Conservation (phyloP, 2,797 vertebrate genomes). For the Poecile montanus region DNA sequence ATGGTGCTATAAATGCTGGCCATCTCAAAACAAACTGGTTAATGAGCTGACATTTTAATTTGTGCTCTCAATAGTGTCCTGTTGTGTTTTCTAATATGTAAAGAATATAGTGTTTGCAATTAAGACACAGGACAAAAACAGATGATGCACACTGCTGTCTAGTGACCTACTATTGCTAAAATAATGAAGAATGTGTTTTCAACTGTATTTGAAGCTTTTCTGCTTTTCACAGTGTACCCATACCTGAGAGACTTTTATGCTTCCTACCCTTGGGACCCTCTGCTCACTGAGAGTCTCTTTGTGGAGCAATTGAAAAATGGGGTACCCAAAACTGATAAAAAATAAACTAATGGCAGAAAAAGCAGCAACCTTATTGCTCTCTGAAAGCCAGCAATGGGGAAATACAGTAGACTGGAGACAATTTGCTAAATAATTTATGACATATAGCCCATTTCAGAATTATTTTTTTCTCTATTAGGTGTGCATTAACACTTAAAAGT, state of each 20-base stretch:
- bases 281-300: not conserved
- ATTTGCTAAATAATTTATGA: not conserved
- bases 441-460: not conserved
- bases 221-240: not conserved
- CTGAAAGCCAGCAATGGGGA: not conserved
- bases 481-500: not conserved
- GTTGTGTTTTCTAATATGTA: not conserved
- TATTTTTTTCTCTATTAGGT: not conserved
- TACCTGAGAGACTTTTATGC: not conserved
- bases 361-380: not conserved
- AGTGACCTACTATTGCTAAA: not conserved
- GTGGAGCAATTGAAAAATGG: not conserved
- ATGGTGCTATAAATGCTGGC: not conserved
- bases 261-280: not conserved
- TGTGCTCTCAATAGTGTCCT: not conserved
- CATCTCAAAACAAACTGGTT: not conserved
- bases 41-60: not conserved
- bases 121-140: not conserved
- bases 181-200: not conserved
- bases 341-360: not conserved
- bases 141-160: not conserved
- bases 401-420: not conserved
- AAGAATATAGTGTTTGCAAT: not conserved
- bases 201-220: not conserved
- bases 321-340: not conserved